Evolutionary conservation across 2,797 vertebrate species (phyloP).

Genomic region (Oreonectes daqikongensis): DNA sequence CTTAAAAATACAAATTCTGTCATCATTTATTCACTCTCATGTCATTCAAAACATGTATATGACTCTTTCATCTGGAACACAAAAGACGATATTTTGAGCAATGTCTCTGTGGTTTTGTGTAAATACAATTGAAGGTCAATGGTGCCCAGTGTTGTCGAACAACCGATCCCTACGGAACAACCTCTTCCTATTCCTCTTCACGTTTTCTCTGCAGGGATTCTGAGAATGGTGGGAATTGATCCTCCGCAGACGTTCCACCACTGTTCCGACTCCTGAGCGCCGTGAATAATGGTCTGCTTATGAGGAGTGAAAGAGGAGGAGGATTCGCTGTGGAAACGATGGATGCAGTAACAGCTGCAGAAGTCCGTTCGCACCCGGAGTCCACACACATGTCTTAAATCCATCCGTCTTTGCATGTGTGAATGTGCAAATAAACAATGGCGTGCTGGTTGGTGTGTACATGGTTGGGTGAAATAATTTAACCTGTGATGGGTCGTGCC

Average conservation of each 20-base stretch:
- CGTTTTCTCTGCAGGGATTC: constrained; percentile 12
- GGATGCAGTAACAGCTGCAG: constrained; percentile 52
- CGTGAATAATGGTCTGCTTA: constrained; percentile 47
- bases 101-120: too few species aligned
- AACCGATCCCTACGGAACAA: too few species aligned
- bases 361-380: constrained; percentile 40
- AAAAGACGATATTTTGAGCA: too few species aligned
- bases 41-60: too few species aligned
- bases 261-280: background rate
- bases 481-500: constrained; percentile 42
- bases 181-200: background rate
- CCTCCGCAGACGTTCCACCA: constrained; percentile 20
- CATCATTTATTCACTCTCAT: too few species aligned
- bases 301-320: constrained; percentile 12
- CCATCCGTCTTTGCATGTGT: constrained; percentile 14
- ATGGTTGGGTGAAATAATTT: constrained; percentile 42
- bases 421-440: background rate
- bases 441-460: background rate
- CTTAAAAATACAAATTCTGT: too few species aligned
- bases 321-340: constrained; percentile 39
- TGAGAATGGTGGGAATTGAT: constrained; percentile 36
- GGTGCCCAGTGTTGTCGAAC: too few species aligned
- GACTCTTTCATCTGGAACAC: too few species aligned
- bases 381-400: constrained; percentile 21
- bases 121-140: too few species aligned